Base-by-base conservation (phyloP, 1,140 invertebrate genomes). In the Dreissena polymorpha region DNA sequence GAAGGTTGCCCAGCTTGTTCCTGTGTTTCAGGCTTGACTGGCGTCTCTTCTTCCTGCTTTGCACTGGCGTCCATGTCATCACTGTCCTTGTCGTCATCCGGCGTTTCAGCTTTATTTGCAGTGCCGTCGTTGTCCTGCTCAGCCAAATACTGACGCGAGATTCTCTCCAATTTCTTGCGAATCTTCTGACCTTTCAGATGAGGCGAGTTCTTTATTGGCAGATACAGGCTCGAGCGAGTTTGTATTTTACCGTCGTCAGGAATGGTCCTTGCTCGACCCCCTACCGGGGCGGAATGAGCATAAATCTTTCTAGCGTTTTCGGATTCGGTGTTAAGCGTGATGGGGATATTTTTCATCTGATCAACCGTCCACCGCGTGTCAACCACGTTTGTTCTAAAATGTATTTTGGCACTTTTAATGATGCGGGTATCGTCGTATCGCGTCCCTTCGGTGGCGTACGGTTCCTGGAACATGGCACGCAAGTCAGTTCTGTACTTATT, bases 391-490 rank as follows among this genome's bases (percentile, higher is more conserved):
- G 86, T 86, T 55, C 73, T 77, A 79, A 91, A 89, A 86, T 91
- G 91, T 21, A 88, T 77, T 78, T 88, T 88, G 13, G 89, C 86
- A 86, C 88, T 90, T 14, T 87, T 76, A 50, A 77, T 81, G n/a
- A 90, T 82, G 27, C 85, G 83, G 21, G 74, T 88, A 53, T 91
- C 90, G 57, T 91, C 87, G 78, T 87, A 90, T 23, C 49, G 64
- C 0, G 74, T 57, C 18, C 86, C 76, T 23, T 88, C 88, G 27
- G 72, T 87, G 27, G 87, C 84, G 75, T 92, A 92, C 6, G 90
- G 90, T 39, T 91, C 90, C 67, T 89, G 87, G 77, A 91, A 92
- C 90, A 91, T 91, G 12, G 89, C 89, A 18, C 90, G 69, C 10
- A 92, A 81, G 72, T 92, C 89, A 16, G 90, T 91, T 18, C 88